phyloP scores from a whole-genome alignment of 2,888 invertebrate species.

The Stenodera caucasica region DNA sequence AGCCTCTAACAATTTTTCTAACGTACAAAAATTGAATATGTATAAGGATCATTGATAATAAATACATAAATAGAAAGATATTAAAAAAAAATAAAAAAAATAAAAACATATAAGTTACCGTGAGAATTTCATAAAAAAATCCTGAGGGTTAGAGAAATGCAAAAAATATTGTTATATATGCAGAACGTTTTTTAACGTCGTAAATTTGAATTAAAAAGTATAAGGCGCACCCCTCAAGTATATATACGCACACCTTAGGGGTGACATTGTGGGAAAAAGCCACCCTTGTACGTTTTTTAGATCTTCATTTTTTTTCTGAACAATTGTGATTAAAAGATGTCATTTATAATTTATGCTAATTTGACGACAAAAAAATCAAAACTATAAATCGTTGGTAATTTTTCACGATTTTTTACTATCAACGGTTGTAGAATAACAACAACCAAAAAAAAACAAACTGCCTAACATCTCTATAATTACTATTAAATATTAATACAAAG shows the following conservation, averaged over 20 bases:
- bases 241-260: slow-evolving; percentile 24
- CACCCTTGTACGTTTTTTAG: slow-evolving; percentile 40
- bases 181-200: slow-evolving; percentile 43
- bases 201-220: slow-evolving; percentile 43
- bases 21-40: slow-evolving; percentile 22
- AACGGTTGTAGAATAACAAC: slow-evolving; percentile 3
- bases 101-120: slow-evolving; percentile 42
- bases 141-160: slow-evolving; percentile 17
- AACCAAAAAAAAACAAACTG: slow-evolving; percentile 32
- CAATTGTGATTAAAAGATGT: slow-evolving; percentile 43
- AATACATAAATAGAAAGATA: neutral
- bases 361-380: slow-evolving; percentile 15
- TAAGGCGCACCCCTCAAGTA: slow-evolving; percentile 39
- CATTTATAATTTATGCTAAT: slow-evolving; percentile 46
- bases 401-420: slow-evolving; percentile 44
- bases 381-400: slow-evolving; percentile 51
- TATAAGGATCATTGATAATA: slow-evolving; percentile 24
- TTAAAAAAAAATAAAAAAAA: slow-evolving; percentile 8
- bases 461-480: slow-evolving; percentile 46
- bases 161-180: slow-evolving; percentile 39
- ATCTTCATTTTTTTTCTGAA: slow-evolving; percentile 11
- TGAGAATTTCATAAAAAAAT: slow-evolving; percentile 44
- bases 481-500: slow-evolving; percentile 32
- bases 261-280: slow-evolving; percentile 46
- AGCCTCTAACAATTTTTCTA: no score